Evolutionary conservation across 2,113 vertebrate genomes (phyloP).

Genomic region (Ictalurus punctatus): DNA sequence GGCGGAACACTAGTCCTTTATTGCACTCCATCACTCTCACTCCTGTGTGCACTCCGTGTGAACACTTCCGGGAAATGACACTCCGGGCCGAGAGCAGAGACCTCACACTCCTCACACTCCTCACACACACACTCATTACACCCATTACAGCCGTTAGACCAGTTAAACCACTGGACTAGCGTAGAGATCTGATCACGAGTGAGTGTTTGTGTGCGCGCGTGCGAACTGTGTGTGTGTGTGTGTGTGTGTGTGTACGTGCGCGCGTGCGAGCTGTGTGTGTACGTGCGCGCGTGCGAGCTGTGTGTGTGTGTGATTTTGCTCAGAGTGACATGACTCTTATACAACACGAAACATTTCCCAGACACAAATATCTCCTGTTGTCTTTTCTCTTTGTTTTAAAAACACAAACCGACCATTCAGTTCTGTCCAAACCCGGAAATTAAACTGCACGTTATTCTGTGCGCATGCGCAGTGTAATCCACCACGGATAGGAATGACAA

Average conservation of each 20-base stretch:
- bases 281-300: not conserved
- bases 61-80: not conserved
- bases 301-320: not conserved
- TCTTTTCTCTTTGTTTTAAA: not conserved
- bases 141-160: not conserved
- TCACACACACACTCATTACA: not conserved
- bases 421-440: not conserved
- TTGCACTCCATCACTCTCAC: conserved; percentile 40
- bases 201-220: not conserved
- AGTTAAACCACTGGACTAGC: not conserved
- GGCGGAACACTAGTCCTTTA: conserved; percentile 67
- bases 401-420: not conserved
- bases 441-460: not conserved
- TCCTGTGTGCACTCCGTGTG: not conserved
- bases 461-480: not conserved
- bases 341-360: not conserved
- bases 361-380: not conserved
- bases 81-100: not conserved
- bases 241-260: no score
- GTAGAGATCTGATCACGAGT: not conserved
- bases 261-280: not conserved
- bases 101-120: not conserved
- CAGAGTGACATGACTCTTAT: no score
- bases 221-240: not conserved
- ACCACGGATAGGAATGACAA: not conserved